These are phyloP conservation scores for Lophochroa leadbeateri DNA, from an alignment of 2,113 vertebrate genomes.

Conservation along the genomic window DNA sequence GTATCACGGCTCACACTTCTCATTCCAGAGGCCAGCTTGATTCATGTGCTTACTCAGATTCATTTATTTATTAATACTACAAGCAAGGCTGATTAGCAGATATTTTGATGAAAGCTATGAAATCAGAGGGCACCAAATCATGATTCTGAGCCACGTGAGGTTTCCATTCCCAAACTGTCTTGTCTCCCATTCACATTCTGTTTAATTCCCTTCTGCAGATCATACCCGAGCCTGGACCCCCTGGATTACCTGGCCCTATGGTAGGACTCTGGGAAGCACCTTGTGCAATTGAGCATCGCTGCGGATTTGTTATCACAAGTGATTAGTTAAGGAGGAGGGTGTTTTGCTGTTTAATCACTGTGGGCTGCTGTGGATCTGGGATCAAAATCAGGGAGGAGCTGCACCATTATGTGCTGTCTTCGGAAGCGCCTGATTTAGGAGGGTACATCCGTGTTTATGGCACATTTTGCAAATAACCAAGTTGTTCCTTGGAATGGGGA, in stretches of 20 bases:
- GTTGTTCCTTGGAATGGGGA: background rate
- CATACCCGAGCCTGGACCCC: conserved; percentile 88
- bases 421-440: background rate
- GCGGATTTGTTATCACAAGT: background rate
- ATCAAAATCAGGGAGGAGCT: background rate
- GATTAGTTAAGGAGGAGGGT: background rate
- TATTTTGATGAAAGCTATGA: background rate
- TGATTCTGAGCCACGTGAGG: background rate
- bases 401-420: background rate
- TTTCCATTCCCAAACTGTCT: background rate
- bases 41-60: background rate
- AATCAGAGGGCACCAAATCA: background rate
- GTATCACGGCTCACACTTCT: fast-evolving
- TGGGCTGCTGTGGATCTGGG: background rate
- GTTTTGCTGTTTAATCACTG: background rate
- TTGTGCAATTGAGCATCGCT: background rate
- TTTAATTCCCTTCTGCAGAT: conserved; percentile 80
- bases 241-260: conserved; percentile 83
- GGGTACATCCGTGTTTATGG: fast-evolving
- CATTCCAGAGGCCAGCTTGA: background rate
- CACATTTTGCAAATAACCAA: background rate
- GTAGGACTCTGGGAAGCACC: conserved; percentile 58
- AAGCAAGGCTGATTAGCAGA: background rate
- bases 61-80: background rate
- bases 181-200: background rate